Evolutionary conservation across 92 coral and sea anemone species (phyloP), one percentile per base, ranked within the genome.

Genomic region (Hydrozoanthus gracilis): DNA sequence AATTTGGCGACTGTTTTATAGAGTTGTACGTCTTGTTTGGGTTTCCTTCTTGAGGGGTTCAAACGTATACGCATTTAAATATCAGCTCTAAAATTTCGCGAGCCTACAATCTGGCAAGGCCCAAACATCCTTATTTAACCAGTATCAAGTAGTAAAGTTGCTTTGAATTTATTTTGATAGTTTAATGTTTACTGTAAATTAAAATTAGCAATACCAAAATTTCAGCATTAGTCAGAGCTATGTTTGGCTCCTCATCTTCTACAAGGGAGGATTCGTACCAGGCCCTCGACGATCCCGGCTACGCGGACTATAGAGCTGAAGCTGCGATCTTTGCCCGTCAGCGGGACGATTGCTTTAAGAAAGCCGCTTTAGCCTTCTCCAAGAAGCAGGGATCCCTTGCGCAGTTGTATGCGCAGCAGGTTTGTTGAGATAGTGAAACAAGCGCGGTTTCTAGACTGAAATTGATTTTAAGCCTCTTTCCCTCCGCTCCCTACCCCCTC

Each of bases 311-410:
- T 82, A 96, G 99, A 67, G 98, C 98, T 15, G 99, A 97, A 85
- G 98, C 99, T 9, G 91, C 75, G 20, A 92, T 91, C 27, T 98
- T 95, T 77, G 87, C 87, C 82, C 90, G 95, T 52, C 93, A 65
- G 76, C 84, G 99, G 56, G 96, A 93, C 35, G 98, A 89, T 52
- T 92, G 95, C 82, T 95, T 97, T 78, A 97, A 95, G 87, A 97
- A 97, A 86, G 99, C 99, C 18, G 99, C 99, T 16, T 66, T 97
- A 55, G 99, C 99, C 14, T 97, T 95, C 85, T 92, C 95, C 35
- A 93, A 86, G 74, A 97, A 95, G 55, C 99, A 97, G 61, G 99
- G 99, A 44, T 91, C 94, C 61, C 88, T 97, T 68, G 97, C 99
- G 3, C 91, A 93, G 66, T 58, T 95, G 68, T 97, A 95, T 73